Evolutionary conservation across 1,140 invertebrate species (phyloP).

Genomic region (Drosophila arizonae): DNA sequence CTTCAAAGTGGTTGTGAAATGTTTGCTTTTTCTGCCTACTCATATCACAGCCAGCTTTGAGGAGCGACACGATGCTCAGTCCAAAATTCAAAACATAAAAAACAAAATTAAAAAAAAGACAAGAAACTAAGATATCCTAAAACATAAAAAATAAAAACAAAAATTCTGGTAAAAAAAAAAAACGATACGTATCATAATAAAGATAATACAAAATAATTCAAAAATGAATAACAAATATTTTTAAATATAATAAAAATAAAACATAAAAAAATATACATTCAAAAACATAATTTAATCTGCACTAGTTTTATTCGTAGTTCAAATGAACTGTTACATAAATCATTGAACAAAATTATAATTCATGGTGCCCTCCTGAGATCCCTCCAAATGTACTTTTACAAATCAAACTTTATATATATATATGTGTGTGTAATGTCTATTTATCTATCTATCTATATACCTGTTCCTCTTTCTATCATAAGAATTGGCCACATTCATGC

Average conservation of each 20-base stretch:
- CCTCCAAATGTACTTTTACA: neutral
- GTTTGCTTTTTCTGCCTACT: conserved; percentile 84
- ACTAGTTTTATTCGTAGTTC: too few species aligned
- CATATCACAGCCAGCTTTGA: conserved; percentile 96
- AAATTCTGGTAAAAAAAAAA: too few species aligned
- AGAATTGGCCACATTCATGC: conserved; percentile 69
- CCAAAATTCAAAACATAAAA: conserved; percentile 25
- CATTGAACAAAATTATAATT: conserved; percentile 44
- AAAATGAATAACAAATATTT: conserved; percentile 34
- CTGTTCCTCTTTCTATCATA: conserved; percentile 19
- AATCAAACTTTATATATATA: neutral
- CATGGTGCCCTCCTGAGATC: neutral
- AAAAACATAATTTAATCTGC: neutral
- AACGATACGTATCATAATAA: neutral
- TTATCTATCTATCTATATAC: conserved; percentile 14
- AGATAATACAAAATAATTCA: conserved; percentile 11
- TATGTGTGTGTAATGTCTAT: neutral
- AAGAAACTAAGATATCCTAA: neutral
- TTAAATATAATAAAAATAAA: neutral
- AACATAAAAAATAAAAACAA: neutral
- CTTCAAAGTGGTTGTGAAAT: conserved; percentile 92
- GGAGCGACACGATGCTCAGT: conserved; percentile 86
- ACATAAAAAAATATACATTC: neutral
- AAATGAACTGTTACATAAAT: conserved; percentile 36
- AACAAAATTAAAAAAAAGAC: conserved; percentile 35